Percentiles rank a stretch among this genome's conserved stretches.
These are phyloP conservation scores for Tragopan temminckii DNA, from an alignment of 2,797 vertebrate genomes.

Conservation along the genomic window DNA sequence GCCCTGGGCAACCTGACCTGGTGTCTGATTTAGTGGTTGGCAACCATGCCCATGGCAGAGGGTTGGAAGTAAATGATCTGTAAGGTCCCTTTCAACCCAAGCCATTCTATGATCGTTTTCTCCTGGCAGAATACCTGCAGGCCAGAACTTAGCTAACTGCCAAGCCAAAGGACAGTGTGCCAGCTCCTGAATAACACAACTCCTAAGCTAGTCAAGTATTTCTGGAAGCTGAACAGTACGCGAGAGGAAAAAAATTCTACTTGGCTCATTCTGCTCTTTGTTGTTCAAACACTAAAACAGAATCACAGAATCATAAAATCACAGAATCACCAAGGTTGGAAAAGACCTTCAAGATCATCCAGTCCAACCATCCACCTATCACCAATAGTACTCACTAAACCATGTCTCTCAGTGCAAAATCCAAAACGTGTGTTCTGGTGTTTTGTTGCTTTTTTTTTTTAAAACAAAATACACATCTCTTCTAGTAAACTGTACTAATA, in stretches of 20 bases:
- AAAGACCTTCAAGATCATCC: too few species aligned
- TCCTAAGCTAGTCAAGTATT: background rate
- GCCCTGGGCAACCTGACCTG: background rate
- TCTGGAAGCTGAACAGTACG: background rate
- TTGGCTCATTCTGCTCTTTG: background rate
- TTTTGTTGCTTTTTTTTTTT: background rate
- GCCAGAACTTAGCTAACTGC: background rate
- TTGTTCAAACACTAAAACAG: background rate
- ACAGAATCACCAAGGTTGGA: too few species aligned
- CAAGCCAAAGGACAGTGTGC: accelerated
- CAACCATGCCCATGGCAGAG: background rate
- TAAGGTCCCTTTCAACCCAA: background rate
- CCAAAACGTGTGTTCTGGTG: too few species aligned
- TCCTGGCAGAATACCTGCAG: background rate
- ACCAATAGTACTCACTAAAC: too few species aligned
- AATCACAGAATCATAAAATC: too few species aligned
- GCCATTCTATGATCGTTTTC: background rate
- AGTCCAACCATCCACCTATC: too few species aligned
- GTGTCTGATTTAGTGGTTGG: background rate
- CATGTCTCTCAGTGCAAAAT: too few species aligned
- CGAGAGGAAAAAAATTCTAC: background rate
- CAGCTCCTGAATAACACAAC: background rate
- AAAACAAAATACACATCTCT: background rate
- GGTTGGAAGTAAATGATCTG: background rate
- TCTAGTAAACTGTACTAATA: background rate